These are phyloP conservation scores for Neodontobutis hainanensis DNA, from an alignment of 2,113 vertebrate genomes.

Conservation along the genomic window DNA sequence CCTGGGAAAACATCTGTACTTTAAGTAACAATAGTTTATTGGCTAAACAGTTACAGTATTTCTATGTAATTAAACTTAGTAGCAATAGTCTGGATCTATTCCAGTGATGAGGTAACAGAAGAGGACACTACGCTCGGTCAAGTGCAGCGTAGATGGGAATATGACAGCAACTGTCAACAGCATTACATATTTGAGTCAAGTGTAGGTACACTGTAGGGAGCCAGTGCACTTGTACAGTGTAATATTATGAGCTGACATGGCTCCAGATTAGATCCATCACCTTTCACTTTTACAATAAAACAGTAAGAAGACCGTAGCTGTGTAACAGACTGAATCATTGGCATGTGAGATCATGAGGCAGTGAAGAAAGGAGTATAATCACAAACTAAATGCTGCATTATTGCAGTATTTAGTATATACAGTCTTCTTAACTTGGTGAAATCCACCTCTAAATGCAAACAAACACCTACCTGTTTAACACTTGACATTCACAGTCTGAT, in stretches of 20 bases:
- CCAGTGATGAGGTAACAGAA: conserved; percentile 53
- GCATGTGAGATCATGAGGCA: conserved; percentile 54
- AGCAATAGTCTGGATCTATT: conserved; percentile 25
- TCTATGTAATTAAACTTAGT: conserved; percentile 10
- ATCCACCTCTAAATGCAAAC: conserved; percentile 18
- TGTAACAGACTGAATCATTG: conserved; percentile 23
- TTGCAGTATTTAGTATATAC: conserved; percentile 24
- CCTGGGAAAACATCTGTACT: conserved; percentile 14
- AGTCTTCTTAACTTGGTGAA: conserved; percentile 21
- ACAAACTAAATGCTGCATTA: conserved; percentile 34
- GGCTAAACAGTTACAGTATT: conserved; percentile 2
- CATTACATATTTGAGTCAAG: conserved; percentile 40
- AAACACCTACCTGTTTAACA: conserved; percentile 20
- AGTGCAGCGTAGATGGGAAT: conserved; percentile 31
- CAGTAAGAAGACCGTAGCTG: conserved; percentile 4
- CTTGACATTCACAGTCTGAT: conserved; percentile 56
- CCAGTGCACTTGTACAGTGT: conserved; percentile 19
- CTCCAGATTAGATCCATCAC: neutral
- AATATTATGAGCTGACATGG: conserved; percentile 5
- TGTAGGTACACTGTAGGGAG: conserved; percentile 32
- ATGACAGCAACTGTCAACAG: conserved; percentile 57
- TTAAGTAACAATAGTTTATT: conserved; percentile 10
- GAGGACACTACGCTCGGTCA: conserved; percentile 22
- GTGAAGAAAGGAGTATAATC: conserved; percentile 60
- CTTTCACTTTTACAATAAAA: neutral